phyloP scores from a whole-genome alignment of 2,888 invertebrate genomes.

The Odontocolon sp. region DNA sequence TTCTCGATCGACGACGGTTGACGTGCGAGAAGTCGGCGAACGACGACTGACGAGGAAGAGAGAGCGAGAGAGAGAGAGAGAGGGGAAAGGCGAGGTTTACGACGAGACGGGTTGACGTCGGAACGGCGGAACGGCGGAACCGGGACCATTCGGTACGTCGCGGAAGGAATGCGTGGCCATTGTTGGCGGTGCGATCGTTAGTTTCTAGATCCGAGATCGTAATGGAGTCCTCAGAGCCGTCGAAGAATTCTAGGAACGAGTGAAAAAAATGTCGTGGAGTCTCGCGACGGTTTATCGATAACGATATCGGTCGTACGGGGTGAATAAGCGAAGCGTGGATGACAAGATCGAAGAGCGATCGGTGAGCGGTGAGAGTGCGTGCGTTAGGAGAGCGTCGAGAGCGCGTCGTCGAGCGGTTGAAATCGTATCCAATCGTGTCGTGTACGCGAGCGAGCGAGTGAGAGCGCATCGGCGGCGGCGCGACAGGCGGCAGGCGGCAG shows the following conservation, averaged over 20 bases:
- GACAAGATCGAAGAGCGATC: constrained; percentile 59
- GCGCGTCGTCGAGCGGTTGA: no score
- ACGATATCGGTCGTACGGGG: not conserved
- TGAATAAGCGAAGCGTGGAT: no score
- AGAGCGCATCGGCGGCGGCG: not conserved
- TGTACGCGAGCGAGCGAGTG: constrained; percentile 73
- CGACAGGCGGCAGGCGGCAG: constrained; percentile 68
- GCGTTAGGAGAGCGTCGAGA: no score
- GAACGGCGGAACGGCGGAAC: constrained; percentile 73
- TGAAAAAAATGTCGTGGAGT: constrained; percentile 80
- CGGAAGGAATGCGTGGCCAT: constrained; percentile 81
- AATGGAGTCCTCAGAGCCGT: constrained; percentile 82
- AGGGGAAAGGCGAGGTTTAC: constrained; percentile 14
- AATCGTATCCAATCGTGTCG: no score
- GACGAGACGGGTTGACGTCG: constrained; percentile 42
- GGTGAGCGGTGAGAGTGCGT: no score
- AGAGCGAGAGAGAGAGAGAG: constrained; percentile 18
- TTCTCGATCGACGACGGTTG: no score
- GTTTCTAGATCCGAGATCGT: constrained; percentile 80
- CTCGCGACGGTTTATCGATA: constrained; percentile 79
- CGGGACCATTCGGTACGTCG: constrained; percentile 78
- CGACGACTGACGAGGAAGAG: no score
- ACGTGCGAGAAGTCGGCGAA: no score
- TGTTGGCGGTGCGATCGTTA: constrained; percentile 80
- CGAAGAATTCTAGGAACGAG: constrained; percentile 80